phyloP scores from a whole-genome alignment of 2,797 vertebrate genomes.

The Odontamblyopus lacepedii region DNA sequence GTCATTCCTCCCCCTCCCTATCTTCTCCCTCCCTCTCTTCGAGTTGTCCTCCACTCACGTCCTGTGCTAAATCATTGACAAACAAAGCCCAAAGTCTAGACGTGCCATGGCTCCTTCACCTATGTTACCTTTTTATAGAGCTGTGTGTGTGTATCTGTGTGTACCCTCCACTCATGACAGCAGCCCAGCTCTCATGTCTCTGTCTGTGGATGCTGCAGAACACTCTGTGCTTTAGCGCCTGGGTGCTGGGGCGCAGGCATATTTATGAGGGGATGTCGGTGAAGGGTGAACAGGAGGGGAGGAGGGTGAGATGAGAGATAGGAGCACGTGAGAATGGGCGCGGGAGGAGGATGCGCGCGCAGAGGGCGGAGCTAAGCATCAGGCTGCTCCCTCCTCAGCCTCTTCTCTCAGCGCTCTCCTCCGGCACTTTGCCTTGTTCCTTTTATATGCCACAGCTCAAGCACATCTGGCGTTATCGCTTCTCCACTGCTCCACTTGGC shows the following conservation, averaged over 20 bases:
- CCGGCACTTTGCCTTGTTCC: slow-evolving; percentile 33
- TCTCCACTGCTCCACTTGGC: neutral
- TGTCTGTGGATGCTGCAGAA: slow-evolving; percentile 30
- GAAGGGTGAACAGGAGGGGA: slow-evolving; percentile 72
- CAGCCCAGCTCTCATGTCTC: slow-evolving; percentile 23
- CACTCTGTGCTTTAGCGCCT: slow-evolving; percentile 29
- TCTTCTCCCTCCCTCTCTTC: neutral
- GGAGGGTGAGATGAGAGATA: slow-evolving; percentile 45
- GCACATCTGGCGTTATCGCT: slow-evolving; percentile 42
- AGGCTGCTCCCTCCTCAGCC: slow-evolving; percentile 63
- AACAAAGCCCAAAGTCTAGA: slow-evolving; percentile 25
- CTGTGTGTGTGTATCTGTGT: neutral
- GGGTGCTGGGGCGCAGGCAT: slow-evolving; percentile 62
- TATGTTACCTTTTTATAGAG: slow-evolving; percentile 9
- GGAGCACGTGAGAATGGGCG: slow-evolving; percentile 57
- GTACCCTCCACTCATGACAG: neutral
- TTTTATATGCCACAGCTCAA: slow-evolving; percentile 14
- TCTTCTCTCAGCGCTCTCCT: slow-evolving; percentile 53
- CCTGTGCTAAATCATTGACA: slow-evolving; percentile 24
- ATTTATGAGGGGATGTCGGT: slow-evolving; percentile 71
- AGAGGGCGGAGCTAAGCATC: slow-evolving; percentile 78
- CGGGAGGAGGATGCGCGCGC: slow-evolving; percentile 65
- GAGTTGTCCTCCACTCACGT: slow-evolving; percentile 37
- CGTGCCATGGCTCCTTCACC: slow-evolving; percentile 2
- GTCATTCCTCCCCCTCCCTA: slow-evolving; percentile 63